Conservation (phyloP, 2,888 invertebrate genomes). For the Cotesia congregata region DNA sequence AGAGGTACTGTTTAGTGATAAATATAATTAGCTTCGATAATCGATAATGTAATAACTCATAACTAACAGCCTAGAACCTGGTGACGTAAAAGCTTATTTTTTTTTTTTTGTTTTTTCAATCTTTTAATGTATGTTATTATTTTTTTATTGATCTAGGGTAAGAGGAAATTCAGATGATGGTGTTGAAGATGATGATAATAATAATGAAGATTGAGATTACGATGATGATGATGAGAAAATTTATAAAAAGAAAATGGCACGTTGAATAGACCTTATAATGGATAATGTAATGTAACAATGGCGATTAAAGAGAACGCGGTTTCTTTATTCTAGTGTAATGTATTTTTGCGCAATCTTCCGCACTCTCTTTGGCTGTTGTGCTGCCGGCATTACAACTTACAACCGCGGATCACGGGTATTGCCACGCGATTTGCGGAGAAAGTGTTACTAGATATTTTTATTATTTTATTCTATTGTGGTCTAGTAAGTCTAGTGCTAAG, state of each 20-base stretch:
- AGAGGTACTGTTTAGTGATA: background rate
- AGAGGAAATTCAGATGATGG: background rate
- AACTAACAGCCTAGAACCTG: conserved; percentile 7
- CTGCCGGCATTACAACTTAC: conserved; percentile 22
- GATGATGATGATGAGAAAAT: no score
- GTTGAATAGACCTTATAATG: background rate
- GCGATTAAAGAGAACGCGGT: conserved; percentile 31
- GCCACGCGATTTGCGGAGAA: conserved; percentile 13
- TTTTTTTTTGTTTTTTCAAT: background rate
- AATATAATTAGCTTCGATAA: conserved; percentile 17
- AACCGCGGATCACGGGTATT: conserved; percentile 7
- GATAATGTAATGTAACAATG: conserved; percentile 20
- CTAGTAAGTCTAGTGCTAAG: background rate
- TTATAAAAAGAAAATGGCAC: background rate
- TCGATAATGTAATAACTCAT: conserved; percentile 10
- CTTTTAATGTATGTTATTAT: background rate
- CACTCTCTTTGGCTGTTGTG: background rate
- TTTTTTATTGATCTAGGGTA: background rate
- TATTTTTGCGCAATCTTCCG: conserved; percentile 33
- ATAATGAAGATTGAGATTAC: no score
- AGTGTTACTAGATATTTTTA: conserved; percentile 8
- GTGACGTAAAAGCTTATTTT: background rate
- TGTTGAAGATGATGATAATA: no score
- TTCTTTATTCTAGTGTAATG: conserved; percentile 10
- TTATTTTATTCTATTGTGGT: background rate